Conservation (phyloP, 2,888 invertebrate species). For the Cataglyphis altisquamis region DNA sequence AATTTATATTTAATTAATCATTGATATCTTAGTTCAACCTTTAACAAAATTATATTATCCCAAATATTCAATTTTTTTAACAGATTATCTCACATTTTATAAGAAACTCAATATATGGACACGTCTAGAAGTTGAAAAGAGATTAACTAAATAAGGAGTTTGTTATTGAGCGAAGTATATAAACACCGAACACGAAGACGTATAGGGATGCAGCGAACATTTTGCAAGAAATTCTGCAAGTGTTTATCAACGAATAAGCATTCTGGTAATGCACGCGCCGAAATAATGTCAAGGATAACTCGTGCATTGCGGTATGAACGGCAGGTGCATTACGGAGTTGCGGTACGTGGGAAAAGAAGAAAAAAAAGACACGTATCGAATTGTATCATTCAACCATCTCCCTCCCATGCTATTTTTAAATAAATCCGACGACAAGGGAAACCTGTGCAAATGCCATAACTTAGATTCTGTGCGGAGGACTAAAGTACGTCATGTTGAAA, state of each 20-base stretch:
- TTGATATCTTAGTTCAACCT: neutral
- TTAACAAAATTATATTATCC: neutral
- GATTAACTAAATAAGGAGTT: neutral
- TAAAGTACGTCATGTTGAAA: neutral
- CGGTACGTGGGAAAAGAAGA: conserved; percentile 15
- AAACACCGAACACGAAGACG: conserved; percentile 11
- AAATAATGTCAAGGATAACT: conserved; percentile 84
- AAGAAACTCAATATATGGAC: neutral
- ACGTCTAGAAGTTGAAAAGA: neutral
- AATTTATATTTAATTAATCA: neutral
- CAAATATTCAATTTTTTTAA: neutral
- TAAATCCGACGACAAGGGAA: neutral
- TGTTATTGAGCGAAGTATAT: conserved; percentile 20
- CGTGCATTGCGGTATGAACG: conserved; percentile 74
- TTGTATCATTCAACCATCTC: conserved; percentile 25
- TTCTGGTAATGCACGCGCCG: conserved; percentile 77
- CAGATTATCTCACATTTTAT: neutral
- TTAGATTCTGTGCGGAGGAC: neutral
- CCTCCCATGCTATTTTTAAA: neutral
- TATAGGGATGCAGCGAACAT: conserved; percentile 51
- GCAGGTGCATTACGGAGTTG: conserved; percentile 70
- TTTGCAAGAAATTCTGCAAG: conserved; percentile 76
- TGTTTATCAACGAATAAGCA: conserved; percentile 74
- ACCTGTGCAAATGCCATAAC: neutral
- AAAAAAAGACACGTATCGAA: conserved; percentile 6